Evolutionary conservation across 2,888 invertebrate species (phyloP), one percentile per base, ranked within the genome.

Genomic region (Mellilla xanthometata): DNA sequence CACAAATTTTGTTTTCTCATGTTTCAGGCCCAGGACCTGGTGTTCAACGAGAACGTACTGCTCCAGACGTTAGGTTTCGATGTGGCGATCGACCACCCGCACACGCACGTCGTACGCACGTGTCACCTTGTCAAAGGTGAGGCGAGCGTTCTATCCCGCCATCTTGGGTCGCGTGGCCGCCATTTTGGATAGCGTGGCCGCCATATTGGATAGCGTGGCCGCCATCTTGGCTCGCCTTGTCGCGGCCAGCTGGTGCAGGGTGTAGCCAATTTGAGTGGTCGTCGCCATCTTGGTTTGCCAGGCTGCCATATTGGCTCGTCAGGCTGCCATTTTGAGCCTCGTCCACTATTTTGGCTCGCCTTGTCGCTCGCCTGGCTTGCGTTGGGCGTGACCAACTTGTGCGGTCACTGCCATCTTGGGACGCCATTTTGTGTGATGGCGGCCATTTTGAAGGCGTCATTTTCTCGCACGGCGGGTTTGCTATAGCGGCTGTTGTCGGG

Each of bases 31-130:
- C 96, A 97, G 82, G 97, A 98, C 87, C 91, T 99, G 66, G 98
- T 99, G 40, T 95, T 96, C 87, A 97, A 98, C 89, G 99, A 99
- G 91, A 99, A 98, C 85, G 95, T 98, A 50, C 91, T 99, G 49
- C 93, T 99, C 54, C 98, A 99, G 91, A 99, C 99, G 8, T 92
- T 99, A 77, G 99, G 99, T 54, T 99, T 99, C 90, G 98, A 99
- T 90, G 96, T 99, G 51, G 97, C 96, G 59, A 98, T 99, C 71
- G 98, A 99, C 87, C 98, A 99, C 91, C 99, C 99, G 1, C 99
- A 99, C 83, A 97, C 98, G 23, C 96, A 97, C 88, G 98, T 99
- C 59, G 97, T 99, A 45, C 94, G 95, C 76, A 97, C 98, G 76
- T 99, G 98, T 90, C 96, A 97, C 87, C 93, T 98, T 81, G 97